Evolutionary conservation across 2,888 invertebrate genomes (phyloP).

Genomic region (Synergus gifuensis): DNA sequence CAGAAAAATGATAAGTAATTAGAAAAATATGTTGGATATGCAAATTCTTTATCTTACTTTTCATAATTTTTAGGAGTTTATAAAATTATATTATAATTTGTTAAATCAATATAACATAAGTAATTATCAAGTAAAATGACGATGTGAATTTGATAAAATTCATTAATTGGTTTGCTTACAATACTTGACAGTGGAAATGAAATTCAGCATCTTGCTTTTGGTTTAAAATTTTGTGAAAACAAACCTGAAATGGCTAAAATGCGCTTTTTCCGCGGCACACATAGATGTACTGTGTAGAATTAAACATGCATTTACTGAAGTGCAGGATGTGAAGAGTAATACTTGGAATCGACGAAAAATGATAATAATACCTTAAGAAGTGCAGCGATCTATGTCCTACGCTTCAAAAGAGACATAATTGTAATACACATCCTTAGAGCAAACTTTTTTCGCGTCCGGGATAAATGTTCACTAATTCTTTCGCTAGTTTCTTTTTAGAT

Average conservation of each 20-base stretch:
- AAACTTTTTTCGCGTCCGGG: background rate
- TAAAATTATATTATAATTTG: background rate
- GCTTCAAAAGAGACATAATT: background rate
- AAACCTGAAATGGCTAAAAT: background rate
- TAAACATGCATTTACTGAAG: constrained; percentile 17
- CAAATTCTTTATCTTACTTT: background rate
- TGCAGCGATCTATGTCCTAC: constrained; percentile 6
- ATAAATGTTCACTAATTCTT: background rate
- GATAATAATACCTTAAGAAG: constrained; percentile 27
- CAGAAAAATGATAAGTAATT: background rate
- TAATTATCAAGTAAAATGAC: too few relatives aligned
- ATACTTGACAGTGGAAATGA: background rate
- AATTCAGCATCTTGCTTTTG: constrained; percentile 1
- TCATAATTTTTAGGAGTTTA: background rate
- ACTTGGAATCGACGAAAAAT: constrained; percentile 28
- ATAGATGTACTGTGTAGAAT: background rate
- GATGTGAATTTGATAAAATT: too few relatives aligned
- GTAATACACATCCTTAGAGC: background rate
- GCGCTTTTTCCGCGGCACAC: background rate
- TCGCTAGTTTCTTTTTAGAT: background rate
- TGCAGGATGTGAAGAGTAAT: constrained; percentile 26
- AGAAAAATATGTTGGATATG: background rate
- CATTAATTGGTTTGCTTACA: too few relatives aligned
- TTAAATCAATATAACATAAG: too few relatives aligned
- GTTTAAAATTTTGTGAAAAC: background rate